These are phyloP conservation scores for Spinibarbus caldwelli DNA, from an alignment of 2,797 vertebrate species.

Conservation along the genomic window DNA sequence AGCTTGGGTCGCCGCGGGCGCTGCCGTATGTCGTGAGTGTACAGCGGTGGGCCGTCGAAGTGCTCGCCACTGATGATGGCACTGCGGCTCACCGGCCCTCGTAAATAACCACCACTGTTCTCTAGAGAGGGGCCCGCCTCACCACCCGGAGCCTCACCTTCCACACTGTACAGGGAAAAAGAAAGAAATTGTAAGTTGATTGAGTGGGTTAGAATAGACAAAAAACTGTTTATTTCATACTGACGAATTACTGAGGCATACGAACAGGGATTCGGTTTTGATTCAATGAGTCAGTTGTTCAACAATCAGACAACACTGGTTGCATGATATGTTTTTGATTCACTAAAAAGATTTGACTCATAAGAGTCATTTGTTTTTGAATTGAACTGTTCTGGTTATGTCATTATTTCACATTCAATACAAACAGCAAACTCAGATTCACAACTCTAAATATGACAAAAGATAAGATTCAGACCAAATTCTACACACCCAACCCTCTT, in stretches of 20 bases:
- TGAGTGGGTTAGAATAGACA: background rate
- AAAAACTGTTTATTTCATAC: background rate
- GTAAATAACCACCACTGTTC: slow-evolving; percentile 73
- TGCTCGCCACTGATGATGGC: slow-evolving; percentile 80
- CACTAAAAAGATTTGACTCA: background rate
- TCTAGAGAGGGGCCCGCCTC: slow-evolving; percentile 87
- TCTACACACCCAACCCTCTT: background rate
- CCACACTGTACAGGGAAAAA: slow-evolving; percentile 81
- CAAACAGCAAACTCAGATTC: background rate
- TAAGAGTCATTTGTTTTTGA: background rate
- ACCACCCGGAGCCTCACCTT: slow-evolving; percentile 88
- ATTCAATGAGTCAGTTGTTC: background rate
- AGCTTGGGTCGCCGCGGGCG: slow-evolving; percentile 88
- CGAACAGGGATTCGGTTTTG: background rate
- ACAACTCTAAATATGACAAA: background rate
- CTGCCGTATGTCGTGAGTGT: slow-evolving; percentile 84
- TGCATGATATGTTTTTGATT: background rate
- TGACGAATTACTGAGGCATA: background rate
- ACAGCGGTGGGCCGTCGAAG: slow-evolving; percentile 85
- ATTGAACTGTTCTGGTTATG: background rate
- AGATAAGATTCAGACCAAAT: background rate
- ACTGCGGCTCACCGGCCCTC: slow-evolving; percentile 79
- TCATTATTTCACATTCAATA: background rate
- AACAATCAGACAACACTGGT: background rate
- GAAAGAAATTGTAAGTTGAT: slow-evolving; percentile 2